Evolutionary conservation across 2,888 invertebrate genomes (phyloP), one percentile per base, ranked within the genome.

Genomic region (Ornithoptera priamus): DNA sequence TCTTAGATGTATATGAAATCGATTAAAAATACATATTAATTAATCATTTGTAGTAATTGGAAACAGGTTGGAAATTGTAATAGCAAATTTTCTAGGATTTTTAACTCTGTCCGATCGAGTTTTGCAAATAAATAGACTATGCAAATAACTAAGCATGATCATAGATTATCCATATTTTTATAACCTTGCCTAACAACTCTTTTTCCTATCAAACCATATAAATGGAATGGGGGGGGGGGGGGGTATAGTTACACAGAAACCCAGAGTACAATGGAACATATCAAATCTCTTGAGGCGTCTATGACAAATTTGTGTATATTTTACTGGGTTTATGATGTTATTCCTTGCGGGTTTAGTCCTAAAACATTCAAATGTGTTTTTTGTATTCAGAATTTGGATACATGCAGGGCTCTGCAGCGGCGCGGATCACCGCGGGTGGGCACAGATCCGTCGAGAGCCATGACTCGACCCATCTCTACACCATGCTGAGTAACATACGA

Each of bases 401-500:
- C 78, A 85, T 85, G 80, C 81, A 84, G 85, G 84, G 77, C 82
- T 77, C 74, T 80, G 75, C 80, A 82, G 84, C 82, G 79, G 72
- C 81, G 77, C 75, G 73, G 66, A 71, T 72, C 90, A 63, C 91
- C 76, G 77, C 90, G 81, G 91, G 92, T 81, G 84, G 81, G 77
- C 81, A 71, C 74, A 70, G 69, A 80, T 77, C 78, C 81, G 78
- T 80, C 81, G 74, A 80, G 78, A 81, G 79, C 84, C 86, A 83
- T 84, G 84, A 79, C 83, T 84, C 82, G 85, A 85, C 87, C 87
- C 81, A 84, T 86, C 85, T 83, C 78, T 78, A 79, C 87, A 77
- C 80, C 92, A 92, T 82, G 92, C 92, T 90, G 92, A 80, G 92
- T 85, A 87, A 92, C 92, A 92, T 85, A 88, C 85, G 80, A 90